These are phyloP conservation scores for Poeciliopsis turrubarensis DNA, from an alignment of 2,113 vertebrate species.

Conservation along the genomic window DNA sequence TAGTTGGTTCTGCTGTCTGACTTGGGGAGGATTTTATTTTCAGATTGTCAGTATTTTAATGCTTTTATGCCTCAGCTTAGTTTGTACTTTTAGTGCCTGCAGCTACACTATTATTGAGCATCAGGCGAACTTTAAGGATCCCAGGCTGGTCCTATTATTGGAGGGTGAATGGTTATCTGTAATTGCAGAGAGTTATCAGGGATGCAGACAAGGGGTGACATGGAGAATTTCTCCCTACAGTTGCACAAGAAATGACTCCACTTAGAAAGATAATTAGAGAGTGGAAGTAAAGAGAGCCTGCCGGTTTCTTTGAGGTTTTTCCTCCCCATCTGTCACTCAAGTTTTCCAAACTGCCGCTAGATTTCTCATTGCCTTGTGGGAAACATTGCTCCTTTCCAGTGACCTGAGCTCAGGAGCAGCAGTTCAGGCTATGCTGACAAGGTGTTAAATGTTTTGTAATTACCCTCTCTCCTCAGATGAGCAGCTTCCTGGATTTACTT, in stretches of 20 bases:
- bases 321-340: conserved; percentile 4
- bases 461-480: conserved; percentile 51
- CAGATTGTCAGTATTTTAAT: conserved; percentile 62
- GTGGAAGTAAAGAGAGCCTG: neutral
- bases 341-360: conserved; percentile 9
- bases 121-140: conserved; percentile 47
- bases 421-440: conserved; percentile 29
- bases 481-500: conserved; percentile 30
- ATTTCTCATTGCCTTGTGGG: conserved; percentile 8
- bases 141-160: conserved; percentile 39
- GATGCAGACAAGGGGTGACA: conserved; percentile 34
- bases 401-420: conserved; percentile 10
- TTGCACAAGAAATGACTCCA: conserved; percentile 18
- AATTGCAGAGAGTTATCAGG: conserved; percentile 52
- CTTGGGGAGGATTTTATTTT: conserved; percentile 64
- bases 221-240: conserved; percentile 25
- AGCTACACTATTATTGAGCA: conserved; percentile 48
- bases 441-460: conserved; percentile 63
- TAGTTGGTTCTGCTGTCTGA: conserved; percentile 15
- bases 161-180: conserved; percentile 71
- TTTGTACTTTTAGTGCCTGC: conserved; percentile 55
- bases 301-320: conserved; percentile 20
- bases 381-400: conserved; percentile 30
- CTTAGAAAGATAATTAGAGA: conserved; percentile 44
- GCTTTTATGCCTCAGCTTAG: conserved; percentile 62